These are phyloP conservation scores for Perca fluviatilis DNA, from an alignment of 2,113 vertebrate species.

Conservation along the genomic window DNA sequence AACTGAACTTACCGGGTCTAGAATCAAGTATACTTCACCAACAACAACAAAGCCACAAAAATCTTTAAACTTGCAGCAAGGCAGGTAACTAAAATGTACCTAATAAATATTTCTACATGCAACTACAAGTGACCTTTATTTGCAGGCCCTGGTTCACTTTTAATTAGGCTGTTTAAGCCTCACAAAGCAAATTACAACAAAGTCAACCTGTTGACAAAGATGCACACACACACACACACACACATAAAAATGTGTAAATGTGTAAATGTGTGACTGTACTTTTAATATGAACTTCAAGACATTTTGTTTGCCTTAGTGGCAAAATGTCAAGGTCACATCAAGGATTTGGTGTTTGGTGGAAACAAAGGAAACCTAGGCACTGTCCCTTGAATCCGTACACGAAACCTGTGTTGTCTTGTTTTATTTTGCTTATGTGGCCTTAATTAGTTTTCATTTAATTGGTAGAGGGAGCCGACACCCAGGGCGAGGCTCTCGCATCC, in stretches of 20 bases:
- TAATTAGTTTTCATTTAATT: constrained; percentile 80
- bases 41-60: background rate
- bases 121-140: background rate
- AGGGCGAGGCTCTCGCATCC: constrained; percentile 62
- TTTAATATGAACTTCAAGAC: background rate
- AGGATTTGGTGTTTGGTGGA: constrained; percentile 11
- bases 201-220: background rate
- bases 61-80: background rate
- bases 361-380: background rate
- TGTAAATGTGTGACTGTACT: background rate
- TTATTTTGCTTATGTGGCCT: constrained; percentile 77
- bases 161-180: background rate
- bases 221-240: background rate
- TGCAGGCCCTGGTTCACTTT: background rate
- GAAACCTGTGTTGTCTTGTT: constrained; percentile 67
- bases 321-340: constrained; percentile 4
- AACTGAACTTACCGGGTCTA: background rate
- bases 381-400: background rate
- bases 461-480: constrained; percentile 59
- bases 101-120: background rate
- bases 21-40: background rate
- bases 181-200: background rate
- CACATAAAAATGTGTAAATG: no score
- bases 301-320: background rate
- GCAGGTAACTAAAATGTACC: background rate